Percentiles rank a stretch among this genome's conserved stretches.
Evolutionary conservation across 64 coral and sea anemone genomes (phyloP).

Genomic region (Pachyseris speciosa): DNA sequence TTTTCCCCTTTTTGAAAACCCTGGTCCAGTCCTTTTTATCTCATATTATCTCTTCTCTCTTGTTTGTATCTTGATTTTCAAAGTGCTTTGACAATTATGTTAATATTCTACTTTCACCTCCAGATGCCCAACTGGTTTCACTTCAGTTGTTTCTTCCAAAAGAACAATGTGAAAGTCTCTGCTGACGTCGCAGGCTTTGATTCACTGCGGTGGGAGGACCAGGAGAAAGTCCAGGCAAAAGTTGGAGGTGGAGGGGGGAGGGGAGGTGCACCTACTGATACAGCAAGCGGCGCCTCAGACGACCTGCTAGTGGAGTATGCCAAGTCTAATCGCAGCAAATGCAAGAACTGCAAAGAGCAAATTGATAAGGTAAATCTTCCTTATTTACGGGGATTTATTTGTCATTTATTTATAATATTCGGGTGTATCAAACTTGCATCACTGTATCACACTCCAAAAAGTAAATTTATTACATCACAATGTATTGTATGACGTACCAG

Average conservation of each 20-base stretch:
- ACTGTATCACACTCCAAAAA: no score
- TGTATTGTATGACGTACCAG: no score
- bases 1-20: no score
- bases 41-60: neutral
- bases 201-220: conserved; percentile 87
- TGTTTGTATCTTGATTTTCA: neutral
- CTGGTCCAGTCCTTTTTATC: no score
- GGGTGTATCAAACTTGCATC: no score
- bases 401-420: neutral
- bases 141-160: conserved; percentile 89
- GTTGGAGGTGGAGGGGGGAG: conserved; percentile 5
- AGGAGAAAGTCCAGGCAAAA: conserved; percentile 75
- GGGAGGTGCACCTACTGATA: neutral
- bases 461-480: no score
- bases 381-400: no score
- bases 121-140: conserved; percentile 97
- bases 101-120: neutral
- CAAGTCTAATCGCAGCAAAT: conserved; percentile 92
- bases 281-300: conserved; percentile 5
- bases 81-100: neutral
- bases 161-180: conserved; percentile 54
- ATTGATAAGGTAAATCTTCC: conserved; percentile 81
- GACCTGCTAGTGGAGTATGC: conserved; percentile 93
- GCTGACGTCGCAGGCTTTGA: conserved; percentile 81
- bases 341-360: conserved; percentile 90